These are phyloP conservation scores for Bombus consobrinus DNA, from an alignment of 1,140 invertebrate species.

Conservation along the genomic window DNA sequence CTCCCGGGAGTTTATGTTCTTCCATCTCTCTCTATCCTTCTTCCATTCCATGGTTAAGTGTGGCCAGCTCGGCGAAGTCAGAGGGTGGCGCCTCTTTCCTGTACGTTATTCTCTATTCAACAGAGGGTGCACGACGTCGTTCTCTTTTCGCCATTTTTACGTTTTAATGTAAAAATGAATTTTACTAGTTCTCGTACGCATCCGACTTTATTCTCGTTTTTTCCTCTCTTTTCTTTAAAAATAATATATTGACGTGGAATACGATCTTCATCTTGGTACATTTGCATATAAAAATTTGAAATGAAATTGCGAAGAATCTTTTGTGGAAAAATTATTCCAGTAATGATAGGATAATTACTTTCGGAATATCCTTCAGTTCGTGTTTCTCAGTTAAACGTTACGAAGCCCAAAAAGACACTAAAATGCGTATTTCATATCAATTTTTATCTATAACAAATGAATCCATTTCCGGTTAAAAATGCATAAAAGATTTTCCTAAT, in stretches of 20 bases:
- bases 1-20: conserved; percentile 63
- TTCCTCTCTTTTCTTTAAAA: background rate
- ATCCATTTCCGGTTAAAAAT: background rate
- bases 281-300: background rate
- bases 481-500: conserved; percentile 17
- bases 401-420: background rate
- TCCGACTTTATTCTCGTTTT: background rate
- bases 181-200: background rate
- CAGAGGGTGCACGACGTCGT: conserved; percentile 28
- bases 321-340: background rate
- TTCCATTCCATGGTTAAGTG: conserved; percentile 42
- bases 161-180: conserved; percentile 33
- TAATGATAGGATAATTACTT: background rate
- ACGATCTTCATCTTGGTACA: conserved; percentile 1
- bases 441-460: background rate
- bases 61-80: conserved; percentile 12
- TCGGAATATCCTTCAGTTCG: background rate
- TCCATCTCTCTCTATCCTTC: conserved; percentile 45
- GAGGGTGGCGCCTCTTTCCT: conserved; percentile 53
- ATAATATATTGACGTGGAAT: conserved; percentile 3
- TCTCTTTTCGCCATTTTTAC: conserved; percentile 41
- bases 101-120: conserved; percentile 48
- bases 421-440: background rate
- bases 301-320: background rate
- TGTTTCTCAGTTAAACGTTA: background rate